Evolutionary conservation across 2,797 vertebrate species (phyloP).

Genomic region (Heliangelus exortis): DNA sequence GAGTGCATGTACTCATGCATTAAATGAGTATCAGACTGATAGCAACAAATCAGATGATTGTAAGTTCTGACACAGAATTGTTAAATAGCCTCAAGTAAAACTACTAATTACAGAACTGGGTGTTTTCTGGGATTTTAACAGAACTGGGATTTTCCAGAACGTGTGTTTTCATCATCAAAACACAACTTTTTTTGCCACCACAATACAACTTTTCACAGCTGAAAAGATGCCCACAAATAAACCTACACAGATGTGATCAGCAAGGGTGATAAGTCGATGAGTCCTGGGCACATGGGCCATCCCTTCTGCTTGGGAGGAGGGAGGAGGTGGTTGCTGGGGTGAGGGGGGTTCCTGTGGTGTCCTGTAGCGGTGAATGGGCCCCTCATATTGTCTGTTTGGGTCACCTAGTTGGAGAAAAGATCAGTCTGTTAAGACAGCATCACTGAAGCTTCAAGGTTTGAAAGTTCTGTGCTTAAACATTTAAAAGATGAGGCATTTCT

Average conservation of each 20-base stretch:
- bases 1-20: background rate
- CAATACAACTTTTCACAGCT: background rate
- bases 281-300: slow-evolving; percentile 89
- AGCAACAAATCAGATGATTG: background rate
- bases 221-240: background rate
- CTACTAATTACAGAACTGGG: background rate
- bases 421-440: background rate
- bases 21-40: background rate
- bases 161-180: background rate
- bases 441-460: background rate
- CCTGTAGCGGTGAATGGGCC: slow-evolving; percentile 85
- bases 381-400: slow-evolving; percentile 82
- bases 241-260: slow-evolving; percentile 97
- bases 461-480: background rate
- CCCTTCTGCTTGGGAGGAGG: slow-evolving; percentile 84
- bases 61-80: background rate
- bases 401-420: slow-evolving; percentile 73
- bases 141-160: background rate
- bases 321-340: slow-evolving; percentile 78
- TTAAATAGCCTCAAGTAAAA: background rate
- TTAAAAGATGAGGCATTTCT: background rate
- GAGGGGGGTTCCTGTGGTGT: slow-evolving; percentile 83
- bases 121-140: background rate
- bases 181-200: background rate
- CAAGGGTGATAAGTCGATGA: slow-evolving; percentile 95